Conservation (phyloP, 2,888 invertebrate species). For the Eupsilia transversa region DNA sequence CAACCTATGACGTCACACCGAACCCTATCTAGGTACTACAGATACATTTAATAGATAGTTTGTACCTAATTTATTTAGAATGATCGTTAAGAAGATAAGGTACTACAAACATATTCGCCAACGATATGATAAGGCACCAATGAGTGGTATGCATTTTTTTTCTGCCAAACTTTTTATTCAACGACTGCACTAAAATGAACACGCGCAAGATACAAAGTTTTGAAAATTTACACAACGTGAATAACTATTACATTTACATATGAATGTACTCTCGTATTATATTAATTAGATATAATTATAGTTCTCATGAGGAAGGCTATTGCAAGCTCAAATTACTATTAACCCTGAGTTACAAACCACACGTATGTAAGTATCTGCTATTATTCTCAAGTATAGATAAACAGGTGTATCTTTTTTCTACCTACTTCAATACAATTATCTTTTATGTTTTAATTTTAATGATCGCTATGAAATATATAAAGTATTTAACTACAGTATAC, state of each 20-base stretch:
- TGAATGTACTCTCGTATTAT: conserved; percentile 33
- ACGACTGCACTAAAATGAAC: conserved; percentile 1
- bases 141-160: conserved; percentile 34
- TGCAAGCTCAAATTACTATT: conserved; percentile 60
- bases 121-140: conserved; percentile 60
- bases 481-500: conserved; percentile 24
- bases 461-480: conserved; percentile 5
- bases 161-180: conserved; percentile 23
- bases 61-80: conserved; percentile 56
- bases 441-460: conserved; percentile 18
- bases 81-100: conserved; percentile 37
- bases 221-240: conserved; percentile 15
- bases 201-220: not conserved
- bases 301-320: conserved; percentile 44
- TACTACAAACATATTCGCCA: conserved; percentile 52
- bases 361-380: conserved; percentile 24
- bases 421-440: conserved; percentile 28
- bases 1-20: conserved; percentile 52
- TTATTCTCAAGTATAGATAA: conserved; percentile 35
- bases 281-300: conserved; percentile 34
- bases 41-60: conserved; percentile 45
- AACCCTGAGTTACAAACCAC: conserved; percentile 56
- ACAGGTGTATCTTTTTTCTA: conserved; percentile 28
- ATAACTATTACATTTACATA: conserved; percentile 21
- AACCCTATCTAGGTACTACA: conserved; percentile 55